Conservation (phyloP, 2,888 invertebrate genomes). For the Acleris emargana region DNA sequence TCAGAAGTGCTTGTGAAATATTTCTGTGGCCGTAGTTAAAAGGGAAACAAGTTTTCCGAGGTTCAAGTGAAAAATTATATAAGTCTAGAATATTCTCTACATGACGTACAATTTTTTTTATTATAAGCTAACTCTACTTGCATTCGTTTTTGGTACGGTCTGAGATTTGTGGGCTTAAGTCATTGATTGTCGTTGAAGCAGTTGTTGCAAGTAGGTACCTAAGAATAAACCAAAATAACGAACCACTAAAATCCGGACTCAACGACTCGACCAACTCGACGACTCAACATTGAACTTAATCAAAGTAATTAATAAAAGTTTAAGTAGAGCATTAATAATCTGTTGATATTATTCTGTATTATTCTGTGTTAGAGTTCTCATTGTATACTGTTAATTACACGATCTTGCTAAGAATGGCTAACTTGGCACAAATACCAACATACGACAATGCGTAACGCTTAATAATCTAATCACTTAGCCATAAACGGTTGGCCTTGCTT, state of each 20-base stretch:
- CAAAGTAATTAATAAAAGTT: too few species aligned
- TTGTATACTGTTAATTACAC: neutral
- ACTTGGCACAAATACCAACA: neutral
- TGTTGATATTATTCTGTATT: neutral
- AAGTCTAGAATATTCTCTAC: too few species aligned
- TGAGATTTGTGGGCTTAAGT: constrained; percentile 11
- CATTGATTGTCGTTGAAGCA: constrained; percentile 18
- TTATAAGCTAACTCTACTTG: too few species aligned
- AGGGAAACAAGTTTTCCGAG: too few species aligned
- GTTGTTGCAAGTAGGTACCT: constrained; percentile 28
- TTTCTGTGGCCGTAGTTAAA: neutral
- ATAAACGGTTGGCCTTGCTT: constrained; percentile 9
- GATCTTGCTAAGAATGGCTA: constrained; percentile 5
- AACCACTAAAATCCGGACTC: too few species aligned
- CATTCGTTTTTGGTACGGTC: too few species aligned
- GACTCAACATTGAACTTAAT: too few species aligned
- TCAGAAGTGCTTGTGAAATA: constrained; percentile 17
- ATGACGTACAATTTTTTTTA: too few species aligned
- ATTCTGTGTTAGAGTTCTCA: neutral
- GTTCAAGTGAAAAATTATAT: too few species aligned
- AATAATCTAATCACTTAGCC: constrained; percentile 19
- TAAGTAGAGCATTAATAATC: too few species aligned
- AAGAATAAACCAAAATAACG: too few species aligned
- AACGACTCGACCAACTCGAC: too few species aligned
- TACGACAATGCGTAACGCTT: constrained; percentile 19